Evolutionary conservation across 2,888 invertebrate species (phyloP), one percentile per base, ranked within the genome.

Genomic region (Trisateles emortualis): DNA sequence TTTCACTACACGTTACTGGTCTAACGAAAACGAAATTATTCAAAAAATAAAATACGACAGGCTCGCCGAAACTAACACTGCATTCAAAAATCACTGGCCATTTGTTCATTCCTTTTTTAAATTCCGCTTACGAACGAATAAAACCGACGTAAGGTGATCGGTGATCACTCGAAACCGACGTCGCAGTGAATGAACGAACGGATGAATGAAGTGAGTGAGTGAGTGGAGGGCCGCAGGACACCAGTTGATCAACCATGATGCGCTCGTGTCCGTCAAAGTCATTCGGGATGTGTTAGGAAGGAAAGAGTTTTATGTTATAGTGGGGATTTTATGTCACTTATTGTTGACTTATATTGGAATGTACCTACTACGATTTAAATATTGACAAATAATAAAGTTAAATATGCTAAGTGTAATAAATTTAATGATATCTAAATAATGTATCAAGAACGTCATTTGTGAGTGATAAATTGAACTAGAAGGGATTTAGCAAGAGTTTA

Each of bases 181-280:
- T 78, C 81, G 71, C 75, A 76, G 72, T 80, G 83, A 84, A 79
- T 74, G 78, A 71, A 72, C 64, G 71, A 68, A 78, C 81, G 86
- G 85, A 79, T 83, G 87, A 84, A 76, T 85, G 86, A 82, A 86
- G 76, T 79, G 84, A 83, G 74, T 82, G 85, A 82, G 75, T 77
- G 84, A 83, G 72, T 78, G 81, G 82, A 76, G 75, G 70, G 66
- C 72, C 66, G 58, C 79, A 86, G 87, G 87, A 88, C 92, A 90
- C 91, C 88, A 90, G 91, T 92, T 92, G 92, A 91, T 90, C 91
- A 84, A 77, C 80, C 83, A 81, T 88, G 90, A 91, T 87, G 90
- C 83, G 83, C 81, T 78, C 76, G 72, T 85, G 89, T 89, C 87
- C 81, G 84, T 92, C 91, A 90, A 87, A 81, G 84, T 85, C 83